Conservation (phyloP, 1,140 invertebrate species). For the Apis laboriosa region DNA sequence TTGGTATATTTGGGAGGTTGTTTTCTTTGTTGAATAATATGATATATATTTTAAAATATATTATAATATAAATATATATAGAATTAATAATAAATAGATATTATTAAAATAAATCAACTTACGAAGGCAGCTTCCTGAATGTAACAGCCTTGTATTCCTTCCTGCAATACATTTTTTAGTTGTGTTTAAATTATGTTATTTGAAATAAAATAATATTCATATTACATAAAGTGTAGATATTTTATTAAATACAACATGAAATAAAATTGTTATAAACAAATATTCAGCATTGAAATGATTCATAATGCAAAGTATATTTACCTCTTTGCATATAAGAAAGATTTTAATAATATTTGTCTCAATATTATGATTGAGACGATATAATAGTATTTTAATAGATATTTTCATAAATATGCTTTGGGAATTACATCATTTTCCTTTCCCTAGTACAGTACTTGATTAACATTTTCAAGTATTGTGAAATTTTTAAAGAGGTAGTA, state of each 20-base stretch:
- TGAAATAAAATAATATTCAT: constrained; percentile 14
- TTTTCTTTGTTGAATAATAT: constrained; percentile 79
- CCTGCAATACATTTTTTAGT: constrained; percentile 68
- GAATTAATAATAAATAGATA: background rate
- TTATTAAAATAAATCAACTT: constrained; percentile 33
- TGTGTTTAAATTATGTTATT: constrained; percentile 54
- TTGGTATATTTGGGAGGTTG: constrained; percentile 85
- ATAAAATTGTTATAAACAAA: constrained; percentile 1
- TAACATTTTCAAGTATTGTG: constrained; percentile 57
- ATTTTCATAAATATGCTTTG: constrained; percentile 30
- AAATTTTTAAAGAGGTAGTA: constrained; percentile 72
- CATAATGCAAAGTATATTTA: constrained; percentile 29
- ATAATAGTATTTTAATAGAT: constrained; percentile 10
- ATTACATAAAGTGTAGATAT: background rate
- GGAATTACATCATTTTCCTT: constrained; percentile 46
- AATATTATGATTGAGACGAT: constrained; percentile 33
- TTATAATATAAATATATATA: background rate
- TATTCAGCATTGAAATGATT: constrained; percentile 16
- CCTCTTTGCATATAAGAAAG: background rate
- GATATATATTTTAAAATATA: constrained; percentile 26
- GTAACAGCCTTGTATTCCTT: constrained; percentile 80
- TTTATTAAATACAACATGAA: constrained; percentile 24
- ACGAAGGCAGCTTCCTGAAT: constrained; percentile 80
- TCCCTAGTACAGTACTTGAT: constrained; percentile 61
- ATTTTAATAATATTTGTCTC: constrained; percentile 2